phyloP scores from a whole-genome alignment of 1,140 invertebrate genomes.

The Eueides isabella region DNA sequence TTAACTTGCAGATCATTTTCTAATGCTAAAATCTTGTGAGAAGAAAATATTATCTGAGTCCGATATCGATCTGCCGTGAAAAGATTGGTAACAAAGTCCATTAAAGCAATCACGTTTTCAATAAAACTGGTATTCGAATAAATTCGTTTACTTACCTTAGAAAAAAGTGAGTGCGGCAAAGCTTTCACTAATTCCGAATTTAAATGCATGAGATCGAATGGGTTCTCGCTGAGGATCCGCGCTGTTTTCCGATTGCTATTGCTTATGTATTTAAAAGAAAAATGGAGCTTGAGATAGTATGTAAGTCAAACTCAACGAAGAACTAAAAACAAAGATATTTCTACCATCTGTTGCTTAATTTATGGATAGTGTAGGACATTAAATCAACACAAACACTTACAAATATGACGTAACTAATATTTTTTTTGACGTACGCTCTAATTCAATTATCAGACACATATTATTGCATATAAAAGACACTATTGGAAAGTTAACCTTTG shows the following conservation, averaged over 20 bases:
- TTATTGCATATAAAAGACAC: too few species aligned
- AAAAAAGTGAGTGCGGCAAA: slow-evolving; percentile 64
- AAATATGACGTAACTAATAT: too few species aligned
- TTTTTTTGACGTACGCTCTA: too few species aligned
- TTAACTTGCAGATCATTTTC: slow-evolving; percentile 29
- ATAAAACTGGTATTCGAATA: slow-evolving; percentile 60
- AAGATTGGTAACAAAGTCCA: slow-evolving; percentile 40
- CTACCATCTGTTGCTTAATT: neutral
- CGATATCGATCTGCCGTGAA: slow-evolving; percentile 15
- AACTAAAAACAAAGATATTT: neutral
- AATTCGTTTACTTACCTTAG: slow-evolving; percentile 69
- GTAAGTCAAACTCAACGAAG: slow-evolving; percentile 42
- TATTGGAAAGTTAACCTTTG: too few species aligned
- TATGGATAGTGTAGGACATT: too few species aligned
- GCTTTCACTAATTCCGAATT: slow-evolving; percentile 78
- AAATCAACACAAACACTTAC: too few species aligned
- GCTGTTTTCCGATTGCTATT: slow-evolving; percentile 62
- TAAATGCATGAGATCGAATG: slow-evolving; percentile 80
- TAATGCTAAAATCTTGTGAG: slow-evolving; percentile 24
- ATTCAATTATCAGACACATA: too few species aligned
- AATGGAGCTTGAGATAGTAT: slow-evolving; percentile 48
- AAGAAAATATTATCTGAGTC: slow-evolving; percentile 18
- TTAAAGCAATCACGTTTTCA: slow-evolving; percentile 72
- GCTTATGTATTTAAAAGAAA: slow-evolving; percentile 64
- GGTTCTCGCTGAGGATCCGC: slow-evolving; percentile 63